Percentiles rank a stretch among this genome's conserved stretches.
Conservation (phyloP, 2,888 invertebrate species). For the Baccha elongata region DNA sequence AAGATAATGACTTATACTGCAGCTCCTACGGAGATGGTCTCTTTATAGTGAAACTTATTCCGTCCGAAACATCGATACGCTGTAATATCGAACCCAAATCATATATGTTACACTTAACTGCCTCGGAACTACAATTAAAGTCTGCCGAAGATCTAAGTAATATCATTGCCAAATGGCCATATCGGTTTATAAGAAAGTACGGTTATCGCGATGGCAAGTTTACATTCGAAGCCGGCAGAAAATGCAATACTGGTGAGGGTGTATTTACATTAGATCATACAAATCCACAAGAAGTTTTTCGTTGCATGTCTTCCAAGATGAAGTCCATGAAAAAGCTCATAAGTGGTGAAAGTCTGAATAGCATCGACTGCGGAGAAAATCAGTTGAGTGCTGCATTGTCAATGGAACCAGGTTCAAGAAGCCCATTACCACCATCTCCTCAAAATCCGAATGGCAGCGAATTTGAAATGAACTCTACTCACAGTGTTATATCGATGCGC, state of each 20-base stretch:
- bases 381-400: constrained; percentile 89
- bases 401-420: constrained; percentile 92
- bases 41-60: constrained; percentile 89
- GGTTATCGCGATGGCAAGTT: constrained; percentile 94
- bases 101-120: constrained; percentile 89
- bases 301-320: constrained; percentile 92
- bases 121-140: constrained; percentile 88
- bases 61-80: constrained; percentile 90
- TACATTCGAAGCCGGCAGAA: constrained; percentile 93
- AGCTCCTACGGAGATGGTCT: constrained; percentile 90
- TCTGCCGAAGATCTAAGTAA: constrained; percentile 86
- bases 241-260: constrained; percentile 93
- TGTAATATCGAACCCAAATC: constrained; percentile 88
- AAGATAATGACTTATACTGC: constrained; percentile 94
- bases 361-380: constrained; percentile 88
- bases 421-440: constrained; percentile 89
- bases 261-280: constrained; percentile 91
- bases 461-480: constrained; percentile 80
- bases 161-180: constrained; percentile 89
- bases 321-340: constrained; percentile 93
- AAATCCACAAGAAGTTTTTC: constrained; percentile 92
- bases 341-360: constrained; percentile 86
- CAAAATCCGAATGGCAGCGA: constrained; percentile 79
- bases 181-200: constrained; percentile 91
- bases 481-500: constrained; percentile 79